Percentiles rank a stretch among this genome's conserved stretches.
phyloP scores from a whole-genome alignment of 2,888 invertebrate genomes.

The Schizaphis graminum region DNA sequence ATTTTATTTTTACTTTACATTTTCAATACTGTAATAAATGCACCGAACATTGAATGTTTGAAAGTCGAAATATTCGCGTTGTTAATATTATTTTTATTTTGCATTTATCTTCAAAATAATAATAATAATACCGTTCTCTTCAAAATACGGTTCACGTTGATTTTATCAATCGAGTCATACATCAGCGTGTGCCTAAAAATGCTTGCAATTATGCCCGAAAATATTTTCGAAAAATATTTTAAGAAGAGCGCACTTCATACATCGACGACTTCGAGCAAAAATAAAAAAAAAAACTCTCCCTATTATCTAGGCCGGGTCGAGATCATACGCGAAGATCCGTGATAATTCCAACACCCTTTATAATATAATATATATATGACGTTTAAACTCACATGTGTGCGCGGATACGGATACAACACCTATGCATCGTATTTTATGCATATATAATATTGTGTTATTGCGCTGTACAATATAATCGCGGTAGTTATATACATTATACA shows the following conservation, averaged over 20 bases:
- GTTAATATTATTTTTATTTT: background rate
- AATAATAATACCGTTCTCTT: background rate
- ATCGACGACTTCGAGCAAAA: too few species aligned
- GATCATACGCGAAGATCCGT: background rate
- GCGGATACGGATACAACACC: background rate
- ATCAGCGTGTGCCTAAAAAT: background rate
- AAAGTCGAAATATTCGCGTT: background rate
- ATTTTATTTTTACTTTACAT: background rate
- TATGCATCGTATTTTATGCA: background rate
- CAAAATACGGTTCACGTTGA: background rate
- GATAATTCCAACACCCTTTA: background rate
- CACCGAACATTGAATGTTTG: background rate
- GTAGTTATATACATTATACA: background rate
- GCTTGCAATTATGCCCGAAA: background rate
- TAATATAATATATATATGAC: background rate
- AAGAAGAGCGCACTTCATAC: background rate
- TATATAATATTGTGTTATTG: background rate
- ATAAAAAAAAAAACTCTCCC: too few species aligned
- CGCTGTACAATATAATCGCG: background rate
- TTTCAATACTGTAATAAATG: too few species aligned
- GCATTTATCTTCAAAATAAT: background rate
- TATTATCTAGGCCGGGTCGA: too few species aligned
- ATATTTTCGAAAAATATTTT: background rate
- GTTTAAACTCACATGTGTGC: background rate
- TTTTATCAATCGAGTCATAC: background rate